A percentile compares a stretch with the other conserved stretches of the same genome.
phyloP scores from a whole-genome alignment of 92 coral and sea anemone genomes.

The Umimayanthus kanabou region DNA sequence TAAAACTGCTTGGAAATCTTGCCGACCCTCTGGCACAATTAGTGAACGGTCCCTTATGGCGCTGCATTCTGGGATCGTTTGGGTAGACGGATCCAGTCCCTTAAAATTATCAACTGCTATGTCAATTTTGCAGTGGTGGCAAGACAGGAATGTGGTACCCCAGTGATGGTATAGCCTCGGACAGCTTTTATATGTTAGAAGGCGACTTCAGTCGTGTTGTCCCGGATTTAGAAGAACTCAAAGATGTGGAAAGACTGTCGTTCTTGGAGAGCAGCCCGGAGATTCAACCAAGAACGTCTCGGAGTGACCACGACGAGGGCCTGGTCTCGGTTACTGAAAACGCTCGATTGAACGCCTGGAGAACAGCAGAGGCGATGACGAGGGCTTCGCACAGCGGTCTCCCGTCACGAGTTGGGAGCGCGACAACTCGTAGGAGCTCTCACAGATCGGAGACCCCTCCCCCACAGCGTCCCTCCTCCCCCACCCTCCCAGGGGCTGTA shows the following conservation, averaged over 20 bases:
- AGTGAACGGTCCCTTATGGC: not conserved
- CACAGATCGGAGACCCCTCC: slow-evolving; percentile 57
- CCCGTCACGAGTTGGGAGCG: slow-evolving; percentile 82
- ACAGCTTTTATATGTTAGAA: not conserved
- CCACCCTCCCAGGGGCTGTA: slow-evolving; percentile 49
- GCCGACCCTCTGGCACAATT: too few species aligned
- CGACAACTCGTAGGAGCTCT: slow-evolving; percentile 44
- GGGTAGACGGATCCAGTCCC: not conserved
- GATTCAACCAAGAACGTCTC: slow-evolving; percentile 27
- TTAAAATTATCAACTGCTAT: not conserved
- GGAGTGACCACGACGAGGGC: slow-evolving; percentile 50
- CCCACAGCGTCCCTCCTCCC: slow-evolving; percentile 87
- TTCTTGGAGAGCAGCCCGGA: not conserved
- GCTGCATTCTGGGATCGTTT: not conserved
- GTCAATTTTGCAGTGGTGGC: not conserved
- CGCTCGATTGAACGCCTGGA: slow-evolving; percentile 91
- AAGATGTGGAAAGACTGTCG: not conserved
- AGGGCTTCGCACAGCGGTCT: slow-evolving; percentile 62
- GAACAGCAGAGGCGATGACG: slow-evolving; percentile 72
- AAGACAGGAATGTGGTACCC: slow-evolving; percentile 21
- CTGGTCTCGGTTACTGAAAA: slow-evolving; percentile 90
- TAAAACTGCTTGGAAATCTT: too few species aligned
- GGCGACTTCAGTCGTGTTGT: not conserved
- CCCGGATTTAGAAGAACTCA: not conserved
- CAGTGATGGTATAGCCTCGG: not conserved